These are phyloP conservation scores for Eleginops maclovinus DNA, from an alignment of 2,113 vertebrate species.

Conservation along the genomic window DNA sequence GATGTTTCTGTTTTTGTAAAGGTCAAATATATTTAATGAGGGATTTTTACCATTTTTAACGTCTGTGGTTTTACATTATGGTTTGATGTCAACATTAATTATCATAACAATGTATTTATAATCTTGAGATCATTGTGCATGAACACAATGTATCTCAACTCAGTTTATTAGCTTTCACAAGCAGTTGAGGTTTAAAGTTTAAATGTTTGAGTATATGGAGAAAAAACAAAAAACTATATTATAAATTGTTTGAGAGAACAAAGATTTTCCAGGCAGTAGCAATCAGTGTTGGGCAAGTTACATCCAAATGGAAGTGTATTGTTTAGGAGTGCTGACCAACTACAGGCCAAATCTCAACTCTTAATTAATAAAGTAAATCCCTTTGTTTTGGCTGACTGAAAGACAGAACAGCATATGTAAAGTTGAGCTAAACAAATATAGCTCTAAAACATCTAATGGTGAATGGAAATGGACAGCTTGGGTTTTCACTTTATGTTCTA, in stretches of 20 bases:
- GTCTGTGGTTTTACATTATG: not conserved
- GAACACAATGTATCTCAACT: too few species aligned
- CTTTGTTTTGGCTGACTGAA: not conserved
- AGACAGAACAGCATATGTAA: not conserved
- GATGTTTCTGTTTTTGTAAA: constrained; percentile 7
- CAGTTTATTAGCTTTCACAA: not conserved
- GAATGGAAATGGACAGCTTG: not conserved
- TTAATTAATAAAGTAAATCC: not conserved
- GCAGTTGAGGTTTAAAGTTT: too few species aligned
- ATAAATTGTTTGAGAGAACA: too few species aligned
- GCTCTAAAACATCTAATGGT: not conserved
- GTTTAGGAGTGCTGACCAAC: too few species aligned
- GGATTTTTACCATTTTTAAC: not conserved
- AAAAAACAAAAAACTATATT: too few species aligned
- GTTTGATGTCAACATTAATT: not conserved
- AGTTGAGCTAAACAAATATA: not conserved
- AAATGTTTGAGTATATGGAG: too few species aligned
- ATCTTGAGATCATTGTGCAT: too few species aligned
- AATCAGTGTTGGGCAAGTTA: too few species aligned
- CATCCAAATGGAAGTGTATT: too few species aligned
- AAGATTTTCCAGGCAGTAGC: too few species aligned
- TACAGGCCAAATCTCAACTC: not conserved
- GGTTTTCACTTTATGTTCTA: not conserved
- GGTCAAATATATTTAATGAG: not conserved
- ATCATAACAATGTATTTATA: not conserved